Evolutionary conservation across 2,113 vertebrate species (phyloP), one percentile per base, ranked within the genome.

Genomic region (Hypocryptadius cinnamomeus): DNA sequence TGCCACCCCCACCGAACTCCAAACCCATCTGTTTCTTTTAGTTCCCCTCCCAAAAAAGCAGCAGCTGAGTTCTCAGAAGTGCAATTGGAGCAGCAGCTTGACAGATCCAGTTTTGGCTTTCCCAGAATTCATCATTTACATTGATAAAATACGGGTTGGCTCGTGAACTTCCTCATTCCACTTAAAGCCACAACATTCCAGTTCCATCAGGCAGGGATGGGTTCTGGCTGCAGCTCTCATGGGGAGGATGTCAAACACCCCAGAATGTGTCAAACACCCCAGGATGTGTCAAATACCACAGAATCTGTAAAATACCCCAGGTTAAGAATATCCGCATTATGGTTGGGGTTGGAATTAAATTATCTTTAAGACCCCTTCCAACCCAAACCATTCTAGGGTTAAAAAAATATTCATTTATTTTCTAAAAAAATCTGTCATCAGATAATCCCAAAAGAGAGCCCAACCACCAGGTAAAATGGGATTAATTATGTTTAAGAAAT

Each of bases 1-100:
- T n/a, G 51, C 72, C 70, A 22, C 60, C 94, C 94, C 96, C 90
- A 48, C 24, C 35, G 2, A 72, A 66, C 57, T 20, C 86, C 81
- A 95, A 70, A 79, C 82, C 95, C 94, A 93, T 66, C 95, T 97
- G 96, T 19, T 85, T 12, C 89, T 73, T 45, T 64, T 30, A 9
- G 56, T 22, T 24, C 17, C 51, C 48, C 24, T 8, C 6, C 5
- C 25, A n/a, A n/a, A 25, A 68, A 94, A 45, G 71, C 92, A 93
- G 94, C 87, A 85, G 83, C 71, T 65, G 90, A 65, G 82, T 93
- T 92, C 91, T 70, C n/a, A 74, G 66, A 90, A 93, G 85, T 39
- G 59, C 83, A 74, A 51, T 64, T 84, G 77, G 27, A 85, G 70
- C 92, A 85, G 83, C 56, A 84, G 73, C 54, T 54, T 54, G 81